Evolutionary conservation across 2,888 invertebrate genomes (phyloP), one percentile per base, ranked within the genome.

Genomic region (Cynaeus angustus): DNA sequence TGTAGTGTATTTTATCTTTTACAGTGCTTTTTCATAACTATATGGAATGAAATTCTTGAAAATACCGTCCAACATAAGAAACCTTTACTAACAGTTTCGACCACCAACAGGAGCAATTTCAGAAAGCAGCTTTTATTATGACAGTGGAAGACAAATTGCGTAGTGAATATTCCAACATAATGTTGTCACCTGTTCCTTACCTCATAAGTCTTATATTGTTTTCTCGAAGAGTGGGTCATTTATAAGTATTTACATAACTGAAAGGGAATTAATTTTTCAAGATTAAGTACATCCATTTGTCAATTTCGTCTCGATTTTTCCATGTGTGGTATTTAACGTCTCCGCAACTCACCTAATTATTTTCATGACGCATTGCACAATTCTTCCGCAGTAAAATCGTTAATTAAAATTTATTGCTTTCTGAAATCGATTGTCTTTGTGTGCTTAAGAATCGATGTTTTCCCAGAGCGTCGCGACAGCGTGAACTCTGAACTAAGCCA

Each of bases 381-480:
- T 37, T 37, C 9, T 37, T 37, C n/a, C 37, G 37, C 21, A 37
- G 8, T 7, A 14, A 14, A 13, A 43, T 14, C 12, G 43, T 43
- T 14, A 43, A 43, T 43, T 43, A 43, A 43, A 43, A 43, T 12
- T 43, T 43, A 43, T 43, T 43, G 21, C 21, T 21, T 43, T 13
- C 10, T 43, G 43, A 43, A 37, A 37, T n/a, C 37, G 8, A 37
- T n/a, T 37, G 37, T n/a, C n/a, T 37, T 37, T 8, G 8, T n/a
- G 37, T 6, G 37, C 37, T 37, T 46, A 68, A 62, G 26, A 12
- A 10, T 45, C 30, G 21, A 9, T 58, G 21, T 71, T 74, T 74
- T 74, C 71, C 68, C 80, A 85, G 85, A 85, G 77, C 83, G 85
- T 72, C 78, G 85, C 78, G 84, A 84, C 79, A 85, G 85, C 79